Evolutionary conservation across 2,113 vertebrate species (phyloP), one percentile per base, ranked within the genome.

Genomic region (Tyto alba): DNA sequence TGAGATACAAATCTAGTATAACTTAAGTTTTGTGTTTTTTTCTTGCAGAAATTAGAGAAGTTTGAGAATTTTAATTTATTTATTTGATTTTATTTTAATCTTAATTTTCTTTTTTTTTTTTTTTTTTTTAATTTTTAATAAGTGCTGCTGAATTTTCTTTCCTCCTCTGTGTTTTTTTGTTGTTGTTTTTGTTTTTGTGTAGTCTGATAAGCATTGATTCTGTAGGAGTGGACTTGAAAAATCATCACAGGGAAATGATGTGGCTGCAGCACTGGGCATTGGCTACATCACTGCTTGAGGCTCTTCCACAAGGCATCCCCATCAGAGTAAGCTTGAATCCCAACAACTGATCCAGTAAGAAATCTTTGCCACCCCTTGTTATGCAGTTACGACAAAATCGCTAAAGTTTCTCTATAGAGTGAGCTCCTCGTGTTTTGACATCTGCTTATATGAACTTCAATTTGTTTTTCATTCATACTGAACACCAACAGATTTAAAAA

Each of bases 361-460:
- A 73, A 43, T 36, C 30, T 84, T 87, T 78, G 21, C 63, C n/a
- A 85, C 32, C 14, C 16, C 5, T 72, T 45, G 29, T 71, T 47
- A 45, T 0, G 4, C 0, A 0, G 27, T 38, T 64, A 13, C 4
- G 6, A 18, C 60, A 88, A 21, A 7, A 36, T n/a, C 20, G 40
- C 20, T 75, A 32, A 82, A 74, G 23, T 63, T 86, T 56, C 40
- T 91, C 11, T 40, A 2, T 16, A n/a, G 10, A 57, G 13, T 22
- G 59, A 81, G 14, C 12, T 73, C 21, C 69, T 82, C 41, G 63
- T 71, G 18, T 85, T 88, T 67, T 71, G 86, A 50, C 52, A 59
- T 38, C 48, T 67, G 16, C n/a, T 59, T 52, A 7, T 63, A 36
- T 40, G 38, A 85, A 72, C n/a, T 45, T 75, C 25, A 32, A 5